A percentile compares a stretch with the other conserved stretches of the same genome.
These are phyloP conservation scores for Drosophila siamana DNA, from an alignment of 2,888 invertebrate species.

Conservation along the genomic window DNA sequence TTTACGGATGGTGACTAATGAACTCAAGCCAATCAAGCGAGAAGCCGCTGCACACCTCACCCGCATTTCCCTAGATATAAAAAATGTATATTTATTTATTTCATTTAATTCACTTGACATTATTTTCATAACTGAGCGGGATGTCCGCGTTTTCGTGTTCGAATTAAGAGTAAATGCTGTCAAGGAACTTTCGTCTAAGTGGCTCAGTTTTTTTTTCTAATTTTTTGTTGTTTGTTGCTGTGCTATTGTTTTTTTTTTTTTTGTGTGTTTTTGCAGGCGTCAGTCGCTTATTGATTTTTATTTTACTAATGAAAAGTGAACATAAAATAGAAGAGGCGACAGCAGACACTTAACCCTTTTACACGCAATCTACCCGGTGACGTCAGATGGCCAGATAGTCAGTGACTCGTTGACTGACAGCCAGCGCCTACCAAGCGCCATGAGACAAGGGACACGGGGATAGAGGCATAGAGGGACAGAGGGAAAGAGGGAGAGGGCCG, in stretches of 20 bases:
- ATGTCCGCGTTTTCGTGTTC: neutral
- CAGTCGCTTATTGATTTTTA: slow-evolving; percentile 68
- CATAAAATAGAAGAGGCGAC: slow-evolving; percentile 47
- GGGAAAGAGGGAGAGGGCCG: slow-evolving; percentile 3
- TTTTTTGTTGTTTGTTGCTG: slow-evolving; percentile 4
- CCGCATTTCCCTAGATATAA: neutral
- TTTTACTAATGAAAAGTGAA: slow-evolving; percentile 78
- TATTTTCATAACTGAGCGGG: slow-evolving; percentile 9
- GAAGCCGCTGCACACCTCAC: neutral
- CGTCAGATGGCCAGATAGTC: slow-evolving; percentile 65
- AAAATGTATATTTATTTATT: slow-evolving; percentile 13
- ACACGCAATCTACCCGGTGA: slow-evolving; percentile 77
- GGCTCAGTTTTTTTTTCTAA: too few species aligned
- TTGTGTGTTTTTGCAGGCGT: slow-evolving; percentile 10
- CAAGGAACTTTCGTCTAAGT: slow-evolving; percentile 24
- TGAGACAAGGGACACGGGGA: neutral
- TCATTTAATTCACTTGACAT: slow-evolving; percentile 1
- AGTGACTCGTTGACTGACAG: slow-evolving; percentile 39
- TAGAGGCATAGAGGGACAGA: neutral
- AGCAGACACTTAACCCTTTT: slow-evolving; percentile 75
- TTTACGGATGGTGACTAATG: slow-evolving; percentile 32
- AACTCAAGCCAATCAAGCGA: slow-evolving; percentile 1
- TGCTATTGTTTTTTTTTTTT: slow-evolving; percentile 14
- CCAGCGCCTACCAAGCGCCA: slow-evolving; percentile 27
- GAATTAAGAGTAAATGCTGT: slow-evolving; percentile 14